A percentile compares a stretch with the other conserved stretches of the same genome.
phyloP scores from a whole-genome alignment of 2,797 vertebrate species.

The Lepus townsendii region DNA sequence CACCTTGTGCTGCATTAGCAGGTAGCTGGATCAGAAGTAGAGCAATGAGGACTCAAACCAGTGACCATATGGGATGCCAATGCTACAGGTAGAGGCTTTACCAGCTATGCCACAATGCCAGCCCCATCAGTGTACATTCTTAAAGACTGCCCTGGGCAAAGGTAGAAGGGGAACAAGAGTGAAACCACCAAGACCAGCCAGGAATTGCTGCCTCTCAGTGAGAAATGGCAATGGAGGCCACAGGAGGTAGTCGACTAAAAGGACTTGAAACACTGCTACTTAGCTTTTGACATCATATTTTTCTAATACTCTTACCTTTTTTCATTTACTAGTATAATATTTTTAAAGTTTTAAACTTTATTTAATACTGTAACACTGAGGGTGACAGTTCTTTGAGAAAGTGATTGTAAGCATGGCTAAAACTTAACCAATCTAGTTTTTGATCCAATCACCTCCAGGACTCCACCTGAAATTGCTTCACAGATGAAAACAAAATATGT shows the following conservation, averaged over 20 bases:
- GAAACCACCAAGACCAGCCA: background rate
- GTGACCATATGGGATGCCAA: too few relatives aligned
- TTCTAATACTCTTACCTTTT: background rate
- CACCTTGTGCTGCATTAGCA: too few relatives aligned
- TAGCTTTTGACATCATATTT: background rate
- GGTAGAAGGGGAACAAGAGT: background rate
- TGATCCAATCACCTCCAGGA: background rate
- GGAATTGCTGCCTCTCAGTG: background rate
- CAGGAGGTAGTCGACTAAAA: background rate
- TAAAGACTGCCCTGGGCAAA: background rate
- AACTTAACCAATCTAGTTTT: background rate
- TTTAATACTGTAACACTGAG: background rate
- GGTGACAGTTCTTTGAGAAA: background rate
- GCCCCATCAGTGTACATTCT: background rate
- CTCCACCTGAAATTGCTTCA: background rate
- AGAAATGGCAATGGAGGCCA: background rate
- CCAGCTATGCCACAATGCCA: too few relatives aligned
- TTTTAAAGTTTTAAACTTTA: background rate
- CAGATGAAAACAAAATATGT: background rate
- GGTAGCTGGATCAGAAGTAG: too few relatives aligned
- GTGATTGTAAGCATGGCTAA: background rate
- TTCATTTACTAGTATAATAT: background rate
- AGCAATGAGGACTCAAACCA: too few relatives aligned
- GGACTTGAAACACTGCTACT: background rate
- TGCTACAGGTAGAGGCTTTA: too few relatives aligned